Evolutionary conservation across 2,113 vertebrate genomes (phyloP).

Genomic region (Emydura subglobosa): DNA sequence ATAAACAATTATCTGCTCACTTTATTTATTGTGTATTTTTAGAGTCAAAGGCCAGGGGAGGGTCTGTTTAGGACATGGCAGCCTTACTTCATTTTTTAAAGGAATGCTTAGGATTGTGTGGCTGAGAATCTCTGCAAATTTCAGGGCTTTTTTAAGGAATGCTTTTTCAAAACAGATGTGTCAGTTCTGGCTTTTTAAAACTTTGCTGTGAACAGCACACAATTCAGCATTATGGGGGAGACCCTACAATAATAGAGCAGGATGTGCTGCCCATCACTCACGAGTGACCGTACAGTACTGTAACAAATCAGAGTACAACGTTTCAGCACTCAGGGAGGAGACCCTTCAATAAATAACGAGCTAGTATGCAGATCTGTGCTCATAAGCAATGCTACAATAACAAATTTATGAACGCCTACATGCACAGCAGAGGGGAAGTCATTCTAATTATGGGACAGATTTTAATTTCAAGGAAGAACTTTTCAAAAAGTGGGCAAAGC

Average conservation of each 20-base stretch:
- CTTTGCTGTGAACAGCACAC: neutral
- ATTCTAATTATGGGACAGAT: neutral
- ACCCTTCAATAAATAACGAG: neutral
- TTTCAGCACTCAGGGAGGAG: neutral
- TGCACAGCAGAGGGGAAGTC: neutral
- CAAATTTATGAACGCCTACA: neutral
- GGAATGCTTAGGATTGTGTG: neutral
- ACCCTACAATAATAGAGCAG: neutral
- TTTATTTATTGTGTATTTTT: slow-evolving; percentile 36
- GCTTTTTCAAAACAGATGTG: neutral
- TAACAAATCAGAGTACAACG: neutral
- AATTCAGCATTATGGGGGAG: neutral
- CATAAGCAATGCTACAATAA: neutral
- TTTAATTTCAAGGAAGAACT: neutral
- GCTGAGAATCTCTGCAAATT: neutral
- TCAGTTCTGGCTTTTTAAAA: neutral
- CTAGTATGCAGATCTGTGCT: neutral
- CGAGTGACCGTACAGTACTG: neutral
- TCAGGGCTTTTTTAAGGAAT: rapidly evolving
- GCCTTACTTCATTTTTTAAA: neutral
- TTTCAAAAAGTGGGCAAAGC: neutral
- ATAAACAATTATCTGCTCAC: slow-evolving; percentile 79
- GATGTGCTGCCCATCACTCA: neutral
- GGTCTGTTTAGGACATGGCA: neutral
- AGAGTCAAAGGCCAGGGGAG: neutral